Evolutionary conservation across 2,797 vertebrate species (phyloP), one percentile per base, ranked within the genome.

Genomic region (Chaetophractus vellerosus): DNA sequence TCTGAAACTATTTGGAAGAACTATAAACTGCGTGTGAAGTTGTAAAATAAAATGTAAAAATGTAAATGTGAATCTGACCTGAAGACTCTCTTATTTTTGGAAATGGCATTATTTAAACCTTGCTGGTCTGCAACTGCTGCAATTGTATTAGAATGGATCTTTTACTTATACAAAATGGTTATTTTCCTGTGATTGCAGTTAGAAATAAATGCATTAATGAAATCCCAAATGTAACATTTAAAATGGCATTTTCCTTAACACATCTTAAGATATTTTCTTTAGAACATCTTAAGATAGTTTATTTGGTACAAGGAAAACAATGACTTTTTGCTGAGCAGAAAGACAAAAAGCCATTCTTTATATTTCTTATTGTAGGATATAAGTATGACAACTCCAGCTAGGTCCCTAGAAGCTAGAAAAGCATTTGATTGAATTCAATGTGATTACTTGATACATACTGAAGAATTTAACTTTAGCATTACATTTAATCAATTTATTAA

Each of bases 371-470:
- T 95, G 6, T 74, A 90, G 12, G 36, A 57, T 93, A 64, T 95
- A 92, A 91, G 5, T 82, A 92, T 72, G 36, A 52, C 41, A 88
- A 74, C 59, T 91, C 38, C 31, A 4, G 18, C 2, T 75, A 94
- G 84, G 4, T 21, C 16, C 26, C 0, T 5, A 45, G 0, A 89
- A 84, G 48, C 4, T 3, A 50, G 9, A 95, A 86, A 86, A 5
- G 21, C 66, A 78, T 88, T 66, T 82, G 31, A 82, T 75, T 83
- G 14, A 36, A 93, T 69, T 78, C n/a, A 80, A 9, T 72, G 55
- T 95, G 48, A 68, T 93, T 94, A 63, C 41, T 78, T 71, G n/a
- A 88, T 75, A 94, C 66, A 50, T 83, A 50, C 52, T 68, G 94
- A 28, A 50, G 14, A 26, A 78, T 90, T 12, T 45, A 18, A 14